Evolutionary conservation across 2,888 invertebrate species (phyloP), one percentile per base, ranked within the genome.

Genomic region (Ornithoptera priamus): DNA sequence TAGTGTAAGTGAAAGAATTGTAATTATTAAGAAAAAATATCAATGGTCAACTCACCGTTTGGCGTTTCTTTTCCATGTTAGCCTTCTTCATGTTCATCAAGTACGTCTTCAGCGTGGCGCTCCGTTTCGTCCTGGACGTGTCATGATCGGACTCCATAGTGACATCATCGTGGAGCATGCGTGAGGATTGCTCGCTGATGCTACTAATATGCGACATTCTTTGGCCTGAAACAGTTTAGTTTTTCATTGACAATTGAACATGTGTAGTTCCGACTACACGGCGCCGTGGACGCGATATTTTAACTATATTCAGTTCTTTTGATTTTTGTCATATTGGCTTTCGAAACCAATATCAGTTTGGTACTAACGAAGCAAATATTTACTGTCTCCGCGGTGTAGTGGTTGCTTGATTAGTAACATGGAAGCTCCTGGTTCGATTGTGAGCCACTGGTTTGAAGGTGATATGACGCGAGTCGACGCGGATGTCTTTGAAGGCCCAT

Each of bases 21-120:
- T 50, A 50, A 18, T 50, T 50, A 5, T 18, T 15, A 50, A 15
- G 5, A 50, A 50, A 50, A 17, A 18, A 4, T 5, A 15, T 15
- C 10, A 12, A 50, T 17, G 17, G 17, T 5, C 15, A 53, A 69
- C 89, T 85, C 77, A 92, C 92, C 71, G 85, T 77, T 83, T 81
- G 83, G 6, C 76, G 76, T 72, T 77, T 82, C 22, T 70, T 75
- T 46, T 87, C 84, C 65, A 82, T 72, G 72, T 86, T 87, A 17
- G 85, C 75, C 56, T 81, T 75, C 71, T 82, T 87, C 2, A 88
- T 77, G 57, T 86, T 85, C 68, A 85, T 76, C 61, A 91, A 73
- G 73, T 81, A 85, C 71, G 71, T 76, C 72, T 87, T 84, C 5
- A 89, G 69, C 0, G 80, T 82, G 0, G 83, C 77, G 65, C 81